Conservation (phyloP, 2,113 vertebrate genomes). For the Sorex araneus region DNA sequence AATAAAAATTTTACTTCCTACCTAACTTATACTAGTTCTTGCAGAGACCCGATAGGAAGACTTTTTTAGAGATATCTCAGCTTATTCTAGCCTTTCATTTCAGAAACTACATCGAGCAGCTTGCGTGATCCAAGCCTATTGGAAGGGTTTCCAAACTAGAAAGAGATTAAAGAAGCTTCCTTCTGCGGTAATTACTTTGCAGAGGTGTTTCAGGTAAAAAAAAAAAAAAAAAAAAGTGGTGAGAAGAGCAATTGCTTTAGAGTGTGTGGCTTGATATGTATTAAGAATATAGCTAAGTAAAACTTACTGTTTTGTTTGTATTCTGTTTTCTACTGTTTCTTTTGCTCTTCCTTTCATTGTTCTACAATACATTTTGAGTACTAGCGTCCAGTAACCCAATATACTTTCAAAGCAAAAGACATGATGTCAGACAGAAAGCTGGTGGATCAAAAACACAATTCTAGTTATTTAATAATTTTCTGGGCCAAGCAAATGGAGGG, state of each 20-base stretch:
- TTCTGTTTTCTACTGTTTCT: conserved; percentile 9
- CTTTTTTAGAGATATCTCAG: conserved; percentile 34
- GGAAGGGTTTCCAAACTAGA: conserved; percentile 94
- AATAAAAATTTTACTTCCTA: conserved; percentile 45
- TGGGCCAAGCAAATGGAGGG: background rate
- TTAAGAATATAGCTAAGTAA: conserved; percentile 44
- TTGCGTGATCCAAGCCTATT: conserved; percentile 94
- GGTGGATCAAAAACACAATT: background rate
- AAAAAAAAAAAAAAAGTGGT: conserved; percentile 31
- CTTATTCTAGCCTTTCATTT: conserved; percentile 84
- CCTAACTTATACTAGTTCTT: conserved; percentile 58
- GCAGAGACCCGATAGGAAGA: background rate
- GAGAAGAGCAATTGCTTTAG: conserved; percentile 32
- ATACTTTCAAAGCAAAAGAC: conserved; percentile 38
- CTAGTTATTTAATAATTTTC: conserved; percentile 14
- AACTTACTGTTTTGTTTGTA: background rate
- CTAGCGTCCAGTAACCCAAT: background rate
- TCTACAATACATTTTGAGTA: conserved; percentile 61
- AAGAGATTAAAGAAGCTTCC: conserved; percentile 93
- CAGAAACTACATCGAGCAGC: conserved; percentile 92
- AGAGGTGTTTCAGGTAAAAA: conserved; percentile 95
- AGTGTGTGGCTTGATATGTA: background rate
- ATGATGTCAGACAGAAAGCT: conserved; percentile 33
- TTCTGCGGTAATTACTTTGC: conserved; percentile 91
- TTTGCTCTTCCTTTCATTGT: conserved; percentile 56